These are phyloP conservation scores for Zaprionus camerounensis DNA, from an alignment of 1,140 invertebrate genomes.

Conservation along the genomic window DNA sequence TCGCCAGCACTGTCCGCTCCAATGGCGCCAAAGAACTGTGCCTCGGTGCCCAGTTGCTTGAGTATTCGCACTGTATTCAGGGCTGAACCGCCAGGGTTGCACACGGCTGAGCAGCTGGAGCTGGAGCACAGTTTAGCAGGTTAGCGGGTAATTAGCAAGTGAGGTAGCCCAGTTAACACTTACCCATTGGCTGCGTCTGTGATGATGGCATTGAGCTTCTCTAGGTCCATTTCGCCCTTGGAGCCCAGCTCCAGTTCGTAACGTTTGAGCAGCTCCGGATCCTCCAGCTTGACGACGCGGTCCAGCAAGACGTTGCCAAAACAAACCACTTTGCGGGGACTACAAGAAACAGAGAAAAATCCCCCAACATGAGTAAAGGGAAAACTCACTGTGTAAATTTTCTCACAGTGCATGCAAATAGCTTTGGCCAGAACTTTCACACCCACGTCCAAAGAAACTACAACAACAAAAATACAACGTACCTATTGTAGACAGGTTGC, in stretches of 20 bases:
- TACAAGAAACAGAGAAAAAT: slow-evolving; percentile 19
- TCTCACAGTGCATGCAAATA: background rate
- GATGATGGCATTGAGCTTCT: slow-evolving; percentile 59
- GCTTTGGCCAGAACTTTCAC: slow-evolving; percentile 13
- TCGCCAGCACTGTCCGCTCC: slow-evolving; percentile 68
- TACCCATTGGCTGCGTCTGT: slow-evolving; percentile 63
- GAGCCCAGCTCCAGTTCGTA: slow-evolving; percentile 67
- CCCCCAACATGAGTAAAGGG: background rate
- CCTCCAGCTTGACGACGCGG: slow-evolving; percentile 58
- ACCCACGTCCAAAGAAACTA: slow-evolving; percentile 1
- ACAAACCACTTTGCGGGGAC: slow-evolving; percentile 76
- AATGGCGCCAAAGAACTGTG: slow-evolving; percentile 75
- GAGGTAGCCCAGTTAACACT: slow-evolving; percentile 5
- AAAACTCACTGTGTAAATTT: slow-evolving; percentile 7
- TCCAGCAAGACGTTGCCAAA: slow-evolving; percentile 81
- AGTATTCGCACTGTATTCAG: slow-evolving; percentile 78
- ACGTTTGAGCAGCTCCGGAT: slow-evolving; percentile 59
- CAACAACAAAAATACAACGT: slow-evolving; percentile 13
- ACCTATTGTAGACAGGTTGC: slow-evolving; percentile 51
- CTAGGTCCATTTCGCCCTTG: slow-evolving; percentile 72
- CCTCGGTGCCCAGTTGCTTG: slow-evolving; percentile 68
- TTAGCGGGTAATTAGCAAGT: slow-evolving; percentile 24
- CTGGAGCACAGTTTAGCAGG: slow-evolving; percentile 25
- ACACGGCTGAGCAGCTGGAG: slow-evolving; percentile 22
- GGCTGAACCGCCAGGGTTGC: slow-evolving; percentile 75